Evolutionary conservation across 2,888 invertebrate genomes (phyloP).

Genomic region (Chloroclystis v-ata): DNA sequence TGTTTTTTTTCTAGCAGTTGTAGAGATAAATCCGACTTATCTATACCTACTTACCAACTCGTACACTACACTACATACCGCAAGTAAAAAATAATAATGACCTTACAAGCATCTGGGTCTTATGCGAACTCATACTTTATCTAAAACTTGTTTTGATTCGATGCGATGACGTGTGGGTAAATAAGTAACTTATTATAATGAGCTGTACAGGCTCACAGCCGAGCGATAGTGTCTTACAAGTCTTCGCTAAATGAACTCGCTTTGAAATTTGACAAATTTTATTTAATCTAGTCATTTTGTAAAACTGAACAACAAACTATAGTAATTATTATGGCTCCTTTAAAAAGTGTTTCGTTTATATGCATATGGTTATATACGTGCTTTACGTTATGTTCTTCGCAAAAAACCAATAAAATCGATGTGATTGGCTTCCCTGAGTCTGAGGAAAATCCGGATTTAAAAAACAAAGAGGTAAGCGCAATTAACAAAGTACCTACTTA

Average conservation of each 20-base stretch:
- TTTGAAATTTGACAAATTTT: not conserved
- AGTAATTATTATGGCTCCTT: constrained; percentile 31
- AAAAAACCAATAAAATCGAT: constrained; percentile 39
- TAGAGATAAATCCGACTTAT: too few species aligned
- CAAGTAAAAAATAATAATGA: constrained; percentile 14
- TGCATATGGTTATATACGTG: constrained; percentile 33
- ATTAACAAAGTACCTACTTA: too few species aligned
- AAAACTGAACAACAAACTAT: too few species aligned
- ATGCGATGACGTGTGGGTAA: constrained; percentile 42
- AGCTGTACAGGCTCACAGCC: constrained; percentile 26
- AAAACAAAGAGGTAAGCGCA: constrained; percentile 55
- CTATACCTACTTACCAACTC: too few species aligned
- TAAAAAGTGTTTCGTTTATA: constrained; percentile 30
- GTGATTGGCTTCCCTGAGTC: constrained; percentile 64
- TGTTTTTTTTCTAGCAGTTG: too few species aligned
- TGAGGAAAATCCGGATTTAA: constrained; percentile 53
- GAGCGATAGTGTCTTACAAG: constrained; percentile 37
- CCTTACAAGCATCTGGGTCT: constrained; percentile 9
- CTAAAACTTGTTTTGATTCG: constrained; percentile 51
- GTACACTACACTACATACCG: not conserved
- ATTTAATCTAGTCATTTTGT: constrained; percentile 18
- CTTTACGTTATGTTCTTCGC: constrained; percentile 18
- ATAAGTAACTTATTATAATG: not conserved
- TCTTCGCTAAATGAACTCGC: constrained; percentile 31
- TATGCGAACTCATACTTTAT: constrained; percentile 29